phyloP scores from a whole-genome alignment of 2,113 vertebrate species.

The zebrafish (Danio rerio) region DNA sequence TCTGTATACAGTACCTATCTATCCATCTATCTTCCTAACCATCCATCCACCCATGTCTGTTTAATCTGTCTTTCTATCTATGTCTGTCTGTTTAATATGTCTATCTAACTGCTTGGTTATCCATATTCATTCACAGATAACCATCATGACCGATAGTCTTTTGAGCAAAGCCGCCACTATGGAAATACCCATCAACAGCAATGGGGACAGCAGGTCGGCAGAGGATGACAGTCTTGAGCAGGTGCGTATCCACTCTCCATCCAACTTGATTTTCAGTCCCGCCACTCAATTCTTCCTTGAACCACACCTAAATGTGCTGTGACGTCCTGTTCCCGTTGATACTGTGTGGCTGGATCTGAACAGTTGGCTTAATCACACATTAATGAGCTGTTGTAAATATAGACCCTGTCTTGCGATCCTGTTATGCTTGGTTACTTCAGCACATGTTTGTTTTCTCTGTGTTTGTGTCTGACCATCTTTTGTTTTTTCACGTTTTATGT shows the following conservation, averaged over 20 bases:
- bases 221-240: slow-evolving; percentile 94
- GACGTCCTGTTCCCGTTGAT: neutral
- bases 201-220: slow-evolving; percentile 85
- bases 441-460: slow-evolving; percentile 21
- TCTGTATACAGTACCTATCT: neutral
- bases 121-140: slow-evolving; percentile 59
- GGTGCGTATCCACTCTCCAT: slow-evolving; percentile 68
- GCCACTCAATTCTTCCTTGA: slow-evolving; percentile 11
- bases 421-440: neutral
- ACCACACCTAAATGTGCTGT: neutral
- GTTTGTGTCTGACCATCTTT: slow-evolving; percentile 30
- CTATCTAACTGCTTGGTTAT: neutral
- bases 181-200: slow-evolving; percentile 97
- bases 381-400: slow-evolving; percentile 28
- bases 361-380: slow-evolving; percentile 14
- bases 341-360: neutral
- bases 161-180: slow-evolving; percentile 97
- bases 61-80: neutral
- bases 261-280: neutral
- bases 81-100: neutral
- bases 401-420: neutral
- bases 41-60: neutral
- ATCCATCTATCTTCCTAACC: neutral
- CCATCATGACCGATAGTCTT: slow-evolving; percentile 90
- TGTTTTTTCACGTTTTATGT: slow-evolving; percentile 46